Percentiles rank a stretch among this genome's conserved stretches.
Conservation (phyloP, 23 tunicate genomes). For the Ascidia mentula region DNA sequence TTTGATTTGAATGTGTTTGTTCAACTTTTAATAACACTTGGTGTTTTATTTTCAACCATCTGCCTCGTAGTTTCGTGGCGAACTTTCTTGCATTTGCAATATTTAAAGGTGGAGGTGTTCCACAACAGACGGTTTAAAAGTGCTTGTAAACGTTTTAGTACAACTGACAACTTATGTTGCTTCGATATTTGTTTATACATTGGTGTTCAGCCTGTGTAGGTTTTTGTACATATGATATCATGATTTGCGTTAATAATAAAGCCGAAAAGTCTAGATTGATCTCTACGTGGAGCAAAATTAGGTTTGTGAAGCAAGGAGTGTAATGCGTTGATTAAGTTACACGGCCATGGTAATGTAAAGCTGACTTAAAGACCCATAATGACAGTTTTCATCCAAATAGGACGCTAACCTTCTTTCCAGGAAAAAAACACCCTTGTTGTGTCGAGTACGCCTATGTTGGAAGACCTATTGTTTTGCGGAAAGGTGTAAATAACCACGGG, state of each 20-base stretch:
- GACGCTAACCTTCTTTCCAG: too few relatives aligned
- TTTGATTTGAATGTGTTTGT: neutral
- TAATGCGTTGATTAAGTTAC: neutral
- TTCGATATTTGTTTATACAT: neutral
- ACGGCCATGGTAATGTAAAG: too few relatives aligned
- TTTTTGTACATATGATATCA: constrained; percentile 8
- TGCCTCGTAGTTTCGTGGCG: constrained; percentile 6
- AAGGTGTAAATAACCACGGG: too few relatives aligned
- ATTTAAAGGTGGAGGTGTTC: neutral
- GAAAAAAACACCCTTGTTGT: too few relatives aligned
- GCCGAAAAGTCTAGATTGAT: neutral
- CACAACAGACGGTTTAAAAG: neutral
- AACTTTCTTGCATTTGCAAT: neutral
- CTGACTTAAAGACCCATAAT: too few relatives aligned
- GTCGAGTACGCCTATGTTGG: too few relatives aligned
- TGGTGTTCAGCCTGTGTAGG: neutral
- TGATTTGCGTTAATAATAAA: constrained; percentile 7
- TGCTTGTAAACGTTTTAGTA: neutral
- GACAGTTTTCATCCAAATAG: too few relatives aligned
- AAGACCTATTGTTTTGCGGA: too few relatives aligned
- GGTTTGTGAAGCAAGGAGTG: neutral
- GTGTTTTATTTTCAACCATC: neutral
- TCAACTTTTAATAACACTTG: neutral
- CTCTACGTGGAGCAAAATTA: neutral
- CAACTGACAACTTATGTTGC: neutral